These are phyloP conservation scores for Oreonectes daqikongensis DNA, from an alignment of 2,797 vertebrate species.

Conservation along the genomic window DNA sequence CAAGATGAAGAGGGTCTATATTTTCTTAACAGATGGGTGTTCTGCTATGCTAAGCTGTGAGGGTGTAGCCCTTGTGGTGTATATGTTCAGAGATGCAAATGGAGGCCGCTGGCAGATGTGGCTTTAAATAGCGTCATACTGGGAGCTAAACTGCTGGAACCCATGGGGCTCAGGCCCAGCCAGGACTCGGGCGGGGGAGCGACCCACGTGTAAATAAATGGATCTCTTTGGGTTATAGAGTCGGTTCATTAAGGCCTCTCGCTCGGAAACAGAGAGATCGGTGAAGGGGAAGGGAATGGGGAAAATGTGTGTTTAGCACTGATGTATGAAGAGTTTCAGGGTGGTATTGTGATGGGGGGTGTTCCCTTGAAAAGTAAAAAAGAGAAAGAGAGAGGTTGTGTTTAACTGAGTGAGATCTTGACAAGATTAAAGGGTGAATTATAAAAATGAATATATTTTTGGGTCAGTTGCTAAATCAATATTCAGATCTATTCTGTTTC, in stretches of 20 bases:
- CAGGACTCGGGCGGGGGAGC: constrained; percentile 48
- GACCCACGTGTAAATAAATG: constrained; percentile 56
- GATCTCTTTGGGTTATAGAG: constrained; percentile 51
- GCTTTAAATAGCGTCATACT: constrained; percentile 68
- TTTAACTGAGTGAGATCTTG: constrained; percentile 23
- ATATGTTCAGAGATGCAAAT: constrained; percentile 67
- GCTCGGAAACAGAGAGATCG: constrained; percentile 49
- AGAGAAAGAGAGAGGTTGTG: neutral
- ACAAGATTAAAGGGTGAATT: constrained; percentile 18
- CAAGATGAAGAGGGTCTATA: constrained; percentile 59
- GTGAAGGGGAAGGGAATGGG: constrained; percentile 58
- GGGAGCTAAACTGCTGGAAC: constrained; percentile 63
- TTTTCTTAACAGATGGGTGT: constrained; percentile 63
- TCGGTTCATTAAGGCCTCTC: constrained; percentile 49
- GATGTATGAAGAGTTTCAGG: constrained; percentile 46
- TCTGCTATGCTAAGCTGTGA: constrained; percentile 59
- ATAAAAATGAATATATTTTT: neutral
- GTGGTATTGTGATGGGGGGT: constrained; percentile 25
- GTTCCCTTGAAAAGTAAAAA: constrained; percentile 22
- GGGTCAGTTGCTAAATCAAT: too few species aligned
- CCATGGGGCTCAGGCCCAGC: constrained; percentile 55
- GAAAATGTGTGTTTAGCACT: constrained; percentile 59
- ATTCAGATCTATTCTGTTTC: neutral
- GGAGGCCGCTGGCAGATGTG: constrained; percentile 68
- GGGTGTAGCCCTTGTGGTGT: constrained; percentile 62